Conservation (phyloP, 2,797 vertebrate genomes). For the Selene dorsalis region DNA sequence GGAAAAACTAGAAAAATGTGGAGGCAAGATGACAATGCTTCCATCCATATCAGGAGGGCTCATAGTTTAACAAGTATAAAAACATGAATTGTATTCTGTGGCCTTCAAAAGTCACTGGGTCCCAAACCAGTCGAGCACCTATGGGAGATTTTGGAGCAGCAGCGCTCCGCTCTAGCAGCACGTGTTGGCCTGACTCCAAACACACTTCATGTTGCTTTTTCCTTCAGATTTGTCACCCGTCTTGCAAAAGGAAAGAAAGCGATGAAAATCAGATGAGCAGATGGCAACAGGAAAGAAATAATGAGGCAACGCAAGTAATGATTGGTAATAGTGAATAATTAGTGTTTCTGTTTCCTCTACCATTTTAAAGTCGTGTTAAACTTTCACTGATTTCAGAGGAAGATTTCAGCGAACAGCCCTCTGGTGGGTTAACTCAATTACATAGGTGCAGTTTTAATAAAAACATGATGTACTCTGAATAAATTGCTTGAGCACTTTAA, state of each 20-base stretch:
- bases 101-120: background rate
- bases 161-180: too few relatives aligned
- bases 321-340: background rate
- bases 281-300: background rate
- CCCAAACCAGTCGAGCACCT: too few relatives aligned
- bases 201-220: too few relatives aligned
- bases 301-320: background rate
- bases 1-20: background rate
- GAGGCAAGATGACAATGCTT: too few relatives aligned
- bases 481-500: constrained; percentile 20
- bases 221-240: too few relatives aligned
- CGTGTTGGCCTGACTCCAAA: too few relatives aligned
- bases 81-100: background rate
- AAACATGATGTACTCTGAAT: background rate
- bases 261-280: background rate
- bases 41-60: background rate
- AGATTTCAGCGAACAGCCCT: constrained; percentile 1
- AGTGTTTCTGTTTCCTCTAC: background rate
- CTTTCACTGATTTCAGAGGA: constrained; percentile 12
- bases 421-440: constrained; percentile 42
- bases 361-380: background rate
- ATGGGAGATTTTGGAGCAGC: too few relatives aligned
- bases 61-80: background rate
- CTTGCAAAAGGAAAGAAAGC: background rate
- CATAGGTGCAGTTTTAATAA: constrained; percentile 13